Base-by-base conservation (phyloP, 1,140 invertebrate genomes). In the Pseudachorutes palmiensis region DNA sequence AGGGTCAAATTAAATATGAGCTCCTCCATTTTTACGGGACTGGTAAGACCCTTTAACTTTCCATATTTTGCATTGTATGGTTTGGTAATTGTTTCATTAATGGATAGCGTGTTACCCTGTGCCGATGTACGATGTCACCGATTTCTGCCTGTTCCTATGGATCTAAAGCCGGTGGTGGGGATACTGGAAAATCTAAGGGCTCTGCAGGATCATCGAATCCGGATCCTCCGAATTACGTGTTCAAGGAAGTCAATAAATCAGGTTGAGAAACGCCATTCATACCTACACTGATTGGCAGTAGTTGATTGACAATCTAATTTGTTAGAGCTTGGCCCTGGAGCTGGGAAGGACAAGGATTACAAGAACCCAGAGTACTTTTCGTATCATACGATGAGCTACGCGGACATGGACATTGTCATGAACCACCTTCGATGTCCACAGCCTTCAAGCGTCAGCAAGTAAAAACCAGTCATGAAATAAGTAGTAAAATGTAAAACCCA, bases 331-430 rank as follows among this genome's bases (percentile, higher is more conserved):
- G 87, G 87, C 3, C 88, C 88, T 45, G 86, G 85, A 48, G 88
- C 89, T 33, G 81, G 84, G 0, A 88, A 90, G 76, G 78, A 81
- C 66, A 84, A 82, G 33, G 80, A 83, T 1, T 94, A 94, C 75
- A 91, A 91, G 80, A 90, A 90, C 74, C 88, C 89, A 0, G 91
- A 94, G 79, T 93, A 93, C 76, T 94, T 87, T 75, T 85, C 83
- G 70, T 92, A 92, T 74, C 84, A 91, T 74, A 81, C 83, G 29
- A 85, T 83, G 72, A 88, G 86, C 67, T 93, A 87, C 78, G 86
- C 90, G 59, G 90, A 94, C 82, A 83, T 91, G 22, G 90, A 92
- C 81, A 48, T 71, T 22, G 69, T 71, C 1, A 73, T 73, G 72
- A 55, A 65, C 22, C 69, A 71, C 45, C 24, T 60, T 1, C 49